Evolutionary conservation across 2,888 invertebrate genomes (phyloP), one percentile per base, ranked within the genome.

Genomic region (Drosophila pegasa): DNA sequence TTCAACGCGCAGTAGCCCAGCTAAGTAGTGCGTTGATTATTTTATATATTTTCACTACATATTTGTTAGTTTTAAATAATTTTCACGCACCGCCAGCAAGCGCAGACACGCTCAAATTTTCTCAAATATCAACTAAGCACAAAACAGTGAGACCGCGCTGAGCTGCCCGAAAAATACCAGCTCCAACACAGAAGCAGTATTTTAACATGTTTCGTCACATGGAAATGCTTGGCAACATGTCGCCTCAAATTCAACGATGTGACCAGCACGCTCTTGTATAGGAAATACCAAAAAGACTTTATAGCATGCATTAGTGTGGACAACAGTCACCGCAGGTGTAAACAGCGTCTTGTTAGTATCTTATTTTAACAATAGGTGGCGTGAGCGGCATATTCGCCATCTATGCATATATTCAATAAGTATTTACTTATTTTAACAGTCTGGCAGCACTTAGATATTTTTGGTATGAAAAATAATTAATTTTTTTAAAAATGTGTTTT

Each of bases 111-210:
- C 72, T 69, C 47, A 73, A 73, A 71, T 75, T 75, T 77, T 75
- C 77, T 77, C 63, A 63, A 76, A 78, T 60, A 76, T 71, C 67
- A 76, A 76, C 79, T 78, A 70, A 76, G 55, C 14, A 22, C 52
- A 20, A 33, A 40, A 14, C 20, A 45, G 41, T 68, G 63, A 63
- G 73, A 35, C 75, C 73, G 45, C 10, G 18, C 25, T n/a, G 12
- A 0, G 10, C 3, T 10, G 3, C 20, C 14, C 1, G 0, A 22
- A 50, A 52, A 66, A 60, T 65, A 48, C 65, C 43, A 33, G 8
- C 22, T 25, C 7, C 10, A 12, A 18, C 2, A 25, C 16, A 33
- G 10, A 22, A 25, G 18, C 10, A 45, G 71, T 75, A 75, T 75
- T 64, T 72, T 57, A 14, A 18, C 35, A 43, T 38, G 50, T 22